Base-by-base conservation (phyloP, 2,888 invertebrate species). In the Dicyrtomina minuta region DNA sequence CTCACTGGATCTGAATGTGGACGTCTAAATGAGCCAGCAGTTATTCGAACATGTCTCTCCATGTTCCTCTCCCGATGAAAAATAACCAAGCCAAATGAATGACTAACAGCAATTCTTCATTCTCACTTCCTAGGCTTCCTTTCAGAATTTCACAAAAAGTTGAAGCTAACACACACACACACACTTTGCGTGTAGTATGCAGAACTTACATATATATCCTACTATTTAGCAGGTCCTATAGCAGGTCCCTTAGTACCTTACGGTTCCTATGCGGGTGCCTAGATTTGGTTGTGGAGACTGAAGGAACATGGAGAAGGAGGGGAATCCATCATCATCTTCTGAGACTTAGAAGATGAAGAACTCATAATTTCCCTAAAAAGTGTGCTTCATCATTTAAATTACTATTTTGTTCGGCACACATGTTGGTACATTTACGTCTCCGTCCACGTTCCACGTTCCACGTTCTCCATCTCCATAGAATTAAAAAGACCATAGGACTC, bases 101-200 rank as follows among this genome's bases (percentile, higher is more conserved):
- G 70, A 70, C 70, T 70, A 66, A 66, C 60, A 53, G 70, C 66
- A 65, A 70, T 70, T 70, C 70, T 58, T 70, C 70, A 70, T 70
- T 65, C 64, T 22, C 33, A 15, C 13, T 56, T 27, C 56, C 1
- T 27, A 15, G 8, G 17, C 53, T 13, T 22, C 24, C 33, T 33
- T 33, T 33, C 33, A 33, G 3, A 33, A 33, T 33, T 33, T 33
- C 33, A 33, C 33, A 3, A 33, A n/a, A n/a, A n/a, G n/a, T n/a
- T n/a, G n/a, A n/a, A n/a, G n/a, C n/a, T n/a, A n/a, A n/a, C n/a
- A n/a, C n/a, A n/a, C n/a, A n/a, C n/a, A n/a, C n/a, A n/a, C n/a
- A n/a, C n/a, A 33, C 33, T 33, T 33, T 33, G 33, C 33, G 8
- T 8, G 33, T n/a, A n/a, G n/a, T n/a, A 8, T 8, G 8, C 33